phyloP scores from a whole-genome alignment of 2,113 vertebrate species.

The Zootoca vivipara region DNA sequence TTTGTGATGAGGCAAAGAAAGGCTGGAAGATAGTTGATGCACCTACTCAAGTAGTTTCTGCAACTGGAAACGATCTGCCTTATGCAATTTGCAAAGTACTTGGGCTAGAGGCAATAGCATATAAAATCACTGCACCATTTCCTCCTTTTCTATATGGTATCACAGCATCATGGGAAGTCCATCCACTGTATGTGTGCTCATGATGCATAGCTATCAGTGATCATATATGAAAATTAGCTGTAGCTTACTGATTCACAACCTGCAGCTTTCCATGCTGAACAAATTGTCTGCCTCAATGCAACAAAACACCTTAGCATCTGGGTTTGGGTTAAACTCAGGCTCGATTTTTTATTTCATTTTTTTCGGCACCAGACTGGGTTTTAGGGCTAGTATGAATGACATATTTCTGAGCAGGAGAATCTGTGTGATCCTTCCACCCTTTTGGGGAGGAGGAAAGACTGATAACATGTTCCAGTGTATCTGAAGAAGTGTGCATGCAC shows the following conservation, averaged over 20 bases:
- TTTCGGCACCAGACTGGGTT: too few species aligned
- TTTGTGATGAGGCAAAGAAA: neutral
- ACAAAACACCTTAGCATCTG: neutral
- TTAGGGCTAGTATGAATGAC: neutral
- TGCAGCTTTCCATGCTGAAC: neutral
- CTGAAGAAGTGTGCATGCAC: too few species aligned
- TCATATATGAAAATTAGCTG: neutral
- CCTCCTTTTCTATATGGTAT: neutral
- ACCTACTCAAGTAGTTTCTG: neutral
- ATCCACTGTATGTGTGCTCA: neutral
- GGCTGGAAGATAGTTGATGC: neutral
- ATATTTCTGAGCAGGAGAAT: neutral
- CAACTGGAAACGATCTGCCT: neutral
- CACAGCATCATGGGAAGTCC: neutral
- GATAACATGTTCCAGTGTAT: too few species aligned
- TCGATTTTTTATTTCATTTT: neutral
- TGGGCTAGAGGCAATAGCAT: neutral
- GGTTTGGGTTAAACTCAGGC: too few species aligned
- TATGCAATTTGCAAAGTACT: neutral
- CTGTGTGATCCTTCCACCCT: neutral
- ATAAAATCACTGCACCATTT: too few species aligned
- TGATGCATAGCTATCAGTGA: neutral
- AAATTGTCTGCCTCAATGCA: neutral
- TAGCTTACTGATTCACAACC: neutral
- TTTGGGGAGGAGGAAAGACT: neutral